A percentile compares a stretch with the other conserved stretches of the same genome.
Evolutionary conservation across 2,888 invertebrate species (phyloP).

Genomic region (Meganola albula): DNA sequence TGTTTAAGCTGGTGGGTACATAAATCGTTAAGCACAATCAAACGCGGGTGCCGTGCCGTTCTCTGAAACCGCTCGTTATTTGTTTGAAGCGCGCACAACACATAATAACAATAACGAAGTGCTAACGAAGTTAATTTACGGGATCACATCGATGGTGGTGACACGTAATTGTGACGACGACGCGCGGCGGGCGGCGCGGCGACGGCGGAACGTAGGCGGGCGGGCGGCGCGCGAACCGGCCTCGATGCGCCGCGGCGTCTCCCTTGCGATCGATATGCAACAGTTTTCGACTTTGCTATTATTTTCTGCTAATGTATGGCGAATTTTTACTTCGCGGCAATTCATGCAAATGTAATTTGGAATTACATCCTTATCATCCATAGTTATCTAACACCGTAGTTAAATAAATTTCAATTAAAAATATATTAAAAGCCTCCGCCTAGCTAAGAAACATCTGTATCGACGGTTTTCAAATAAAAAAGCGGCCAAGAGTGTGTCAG

Average conservation of each 20-base stretch:
- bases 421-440: no score
- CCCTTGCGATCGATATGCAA: constrained; percentile 30
- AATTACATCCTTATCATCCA: no score
- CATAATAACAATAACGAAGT: constrained; percentile 48
- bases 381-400: background rate
- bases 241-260: constrained; percentile 28
- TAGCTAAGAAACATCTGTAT: no score
- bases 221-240: constrained; percentile 28
- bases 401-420: no score
- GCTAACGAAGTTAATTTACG: constrained; percentile 66
- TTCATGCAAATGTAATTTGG: constrained; percentile 6
- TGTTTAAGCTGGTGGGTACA: constrained; percentile 10
- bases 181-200: constrained; percentile 25
- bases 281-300: constrained; percentile 23
- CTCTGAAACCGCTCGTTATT: constrained; percentile 46
- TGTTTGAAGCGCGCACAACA: constrained; percentile 37
- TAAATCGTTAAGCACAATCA: constrained; percentile 14
- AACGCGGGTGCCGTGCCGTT: constrained; percentile 12
- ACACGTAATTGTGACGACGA: constrained; percentile 47
- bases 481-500: no score
- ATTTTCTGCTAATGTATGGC: constrained; percentile 22
- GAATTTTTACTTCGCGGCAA: constrained; percentile 3
- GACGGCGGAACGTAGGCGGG: constrained; percentile 30
- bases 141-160: no score
- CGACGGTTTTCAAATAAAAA: no score